These are phyloP conservation scores for Hippopotamyrus pictus DNA, from an alignment of 2,797 vertebrate species.

Conservation along the genomic window DNA sequence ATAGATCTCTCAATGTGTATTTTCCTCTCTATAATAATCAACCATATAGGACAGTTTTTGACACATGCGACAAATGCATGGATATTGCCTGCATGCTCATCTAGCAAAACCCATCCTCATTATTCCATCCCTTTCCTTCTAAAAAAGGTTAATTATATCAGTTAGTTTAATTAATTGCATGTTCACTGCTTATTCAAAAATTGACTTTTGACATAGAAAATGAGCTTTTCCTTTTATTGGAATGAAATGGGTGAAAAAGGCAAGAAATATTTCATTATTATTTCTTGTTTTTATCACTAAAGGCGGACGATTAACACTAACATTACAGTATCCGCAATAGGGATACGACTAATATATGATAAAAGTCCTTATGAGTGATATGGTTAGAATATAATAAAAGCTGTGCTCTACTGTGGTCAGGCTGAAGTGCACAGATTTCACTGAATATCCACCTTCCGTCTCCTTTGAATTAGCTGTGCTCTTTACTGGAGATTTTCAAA, in stretches of 20 bases:
- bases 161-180: not conserved
- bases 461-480: not conserved
- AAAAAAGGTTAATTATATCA: not conserved
- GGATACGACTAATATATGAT: not conserved
- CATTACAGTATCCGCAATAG: not conserved
- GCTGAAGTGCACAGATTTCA: not conserved
- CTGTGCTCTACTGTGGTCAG: not conserved
- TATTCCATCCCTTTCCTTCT: not conserved
- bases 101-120: not conserved
- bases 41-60: conserved; percentile 8
- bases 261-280: not conserved
- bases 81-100: not conserved
- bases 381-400: not conserved
- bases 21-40: not conserved
- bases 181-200: not conserved
- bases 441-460: not conserved
- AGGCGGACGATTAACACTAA: not conserved
- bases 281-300: not conserved
- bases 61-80: not conserved
- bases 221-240: not conserved
- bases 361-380: not conserved
- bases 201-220: not conserved
- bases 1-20: not conserved
- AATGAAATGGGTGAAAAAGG: not conserved
- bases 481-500: conserved; percentile 17